Evolutionary conservation across 2,797 vertebrate genomes (phyloP).

Genomic region (Cyprinodon diabolis): DNA sequence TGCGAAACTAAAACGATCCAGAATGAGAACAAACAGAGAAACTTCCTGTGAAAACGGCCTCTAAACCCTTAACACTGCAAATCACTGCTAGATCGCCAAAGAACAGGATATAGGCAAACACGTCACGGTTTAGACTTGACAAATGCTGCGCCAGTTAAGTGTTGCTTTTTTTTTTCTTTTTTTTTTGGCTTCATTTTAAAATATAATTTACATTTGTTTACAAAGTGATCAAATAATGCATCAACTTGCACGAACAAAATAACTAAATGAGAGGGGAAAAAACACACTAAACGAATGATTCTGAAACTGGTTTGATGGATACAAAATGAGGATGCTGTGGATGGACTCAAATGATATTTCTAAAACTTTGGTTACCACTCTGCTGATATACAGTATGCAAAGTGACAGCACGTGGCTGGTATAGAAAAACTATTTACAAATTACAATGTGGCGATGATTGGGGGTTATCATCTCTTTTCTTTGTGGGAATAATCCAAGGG

Average conservation of each 20-base stretch:
- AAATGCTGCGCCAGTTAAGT: conserved; percentile 82
- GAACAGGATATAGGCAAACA: conserved; percentile 87
- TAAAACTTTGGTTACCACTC: conserved; percentile 85
- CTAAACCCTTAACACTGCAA: conserved; percentile 82
- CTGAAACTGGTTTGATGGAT: conserved; percentile 33
- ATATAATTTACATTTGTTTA: conserved; percentile 89
- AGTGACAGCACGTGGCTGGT: conserved; percentile 72
- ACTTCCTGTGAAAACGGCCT: conserved; percentile 71
- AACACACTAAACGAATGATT: conserved; percentile 35
- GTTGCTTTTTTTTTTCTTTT: conserved; percentile 69
- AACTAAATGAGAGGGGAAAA: conserved; percentile 47
- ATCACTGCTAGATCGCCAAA: conserved; percentile 82
- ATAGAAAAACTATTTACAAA: conserved; percentile 81
- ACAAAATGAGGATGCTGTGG: conserved; percentile 39
- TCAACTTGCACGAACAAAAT: conserved; percentile 63
- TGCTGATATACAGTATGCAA: conserved; percentile 79
- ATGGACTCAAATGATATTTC: conserved; percentile 71
- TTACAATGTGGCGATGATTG: conserved; percentile 61
- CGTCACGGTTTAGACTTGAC: conserved; percentile 86
- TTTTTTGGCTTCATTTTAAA: conserved; percentile 83
- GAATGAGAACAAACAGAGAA: conserved; percentile 69
- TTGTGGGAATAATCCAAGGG: conserved; percentile 43
- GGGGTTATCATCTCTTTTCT: conserved; percentile 33
- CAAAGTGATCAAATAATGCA: conserved; percentile 81
- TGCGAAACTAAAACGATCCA: conserved; percentile 57